A percentile compares a stretch with the other conserved stretches of the same genome.
Conservation (phyloP, 2,113 vertebrate species). For the Pachyramphus minor region DNA sequence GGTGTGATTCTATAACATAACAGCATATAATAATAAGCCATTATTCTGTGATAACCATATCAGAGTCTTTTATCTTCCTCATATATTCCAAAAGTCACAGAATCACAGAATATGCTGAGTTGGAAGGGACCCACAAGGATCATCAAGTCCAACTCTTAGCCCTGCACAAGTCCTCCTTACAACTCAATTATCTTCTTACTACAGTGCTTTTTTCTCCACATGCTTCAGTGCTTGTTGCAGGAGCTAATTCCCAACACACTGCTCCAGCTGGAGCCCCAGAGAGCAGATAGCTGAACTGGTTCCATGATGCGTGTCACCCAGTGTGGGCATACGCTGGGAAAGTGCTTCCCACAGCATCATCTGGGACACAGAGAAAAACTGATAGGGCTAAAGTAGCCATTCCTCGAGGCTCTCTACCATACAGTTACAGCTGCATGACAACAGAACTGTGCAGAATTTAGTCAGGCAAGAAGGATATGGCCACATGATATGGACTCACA, state of each 20-base stretch:
- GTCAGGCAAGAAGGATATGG: neutral
- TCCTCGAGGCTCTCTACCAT: neutral
- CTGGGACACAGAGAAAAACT: neutral
- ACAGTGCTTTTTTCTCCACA: neutral
- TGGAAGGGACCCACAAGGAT: neutral
- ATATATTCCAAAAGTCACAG: neutral
- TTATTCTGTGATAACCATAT: neutral
- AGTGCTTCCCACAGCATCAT: neutral
- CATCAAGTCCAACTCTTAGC: neutral
- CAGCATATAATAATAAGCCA: neutral
- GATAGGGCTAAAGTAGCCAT: neutral
- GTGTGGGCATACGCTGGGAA: neutral
- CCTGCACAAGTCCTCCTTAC: neutral
- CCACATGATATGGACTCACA: neutral
- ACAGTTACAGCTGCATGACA: neutral
- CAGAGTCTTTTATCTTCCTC: neutral
- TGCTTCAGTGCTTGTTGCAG: neutral
- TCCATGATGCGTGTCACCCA: neutral
- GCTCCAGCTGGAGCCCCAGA: neutral
- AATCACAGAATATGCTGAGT: neutral
- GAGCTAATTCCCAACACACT: neutral
- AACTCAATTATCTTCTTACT: neutral
- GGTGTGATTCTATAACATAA: neutral
- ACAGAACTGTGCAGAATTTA: neutral
- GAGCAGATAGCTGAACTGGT: neutral